These are phyloP conservation scores for Araneus ventricosus DNA, from an alignment of 1,140 invertebrate genomes.

Conservation along the genomic window DNA sequence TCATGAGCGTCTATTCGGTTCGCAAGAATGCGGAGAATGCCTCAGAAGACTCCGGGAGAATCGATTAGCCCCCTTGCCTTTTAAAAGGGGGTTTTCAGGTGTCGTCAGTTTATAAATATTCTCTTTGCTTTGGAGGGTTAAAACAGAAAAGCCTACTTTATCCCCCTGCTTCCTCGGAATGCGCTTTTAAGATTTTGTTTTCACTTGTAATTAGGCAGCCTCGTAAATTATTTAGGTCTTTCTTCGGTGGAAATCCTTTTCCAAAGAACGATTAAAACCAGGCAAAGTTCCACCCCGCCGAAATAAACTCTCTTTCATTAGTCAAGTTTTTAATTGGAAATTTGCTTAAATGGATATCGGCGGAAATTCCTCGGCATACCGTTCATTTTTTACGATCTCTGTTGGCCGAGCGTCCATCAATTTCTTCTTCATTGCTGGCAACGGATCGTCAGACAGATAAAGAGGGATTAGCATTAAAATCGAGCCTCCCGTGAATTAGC, in stretches of 20 bases:
- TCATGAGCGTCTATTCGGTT: slow-evolving; percentile 60
- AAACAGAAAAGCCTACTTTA: slow-evolving; percentile 74
- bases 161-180: slow-evolving; percentile 56
- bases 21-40: slow-evolving; percentile 63
- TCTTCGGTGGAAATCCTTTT: slow-evolving; percentile 67
- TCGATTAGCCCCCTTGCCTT: slow-evolving; percentile 49
- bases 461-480: slow-evolving; percentile 64
- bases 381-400: slow-evolving; percentile 74
- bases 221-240: slow-evolving; percentile 73
- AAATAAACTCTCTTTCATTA: slow-evolving; percentile 75
- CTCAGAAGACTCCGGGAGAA: background rate
- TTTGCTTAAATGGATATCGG: slow-evolving; percentile 69
- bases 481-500: slow-evolving; percentile 29
- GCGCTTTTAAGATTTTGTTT: slow-evolving; percentile 74
- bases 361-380: slow-evolving; percentile 64
- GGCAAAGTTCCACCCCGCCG: background rate
- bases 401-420: slow-evolving; percentile 60
- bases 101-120: slow-evolving; percentile 74
- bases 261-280: slow-evolving; percentile 68
- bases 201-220: slow-evolving; percentile 73
- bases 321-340: slow-evolving; percentile 75
- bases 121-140: slow-evolving; percentile 73
- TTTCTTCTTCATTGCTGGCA: slow-evolving; percentile 50
- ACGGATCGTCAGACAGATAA: slow-evolving; percentile 54
- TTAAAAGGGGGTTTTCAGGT: slow-evolving; percentile 62